Evolutionary conservation across 2,888 invertebrate species (phyloP).

Genomic region (Tipula unca): DNA sequence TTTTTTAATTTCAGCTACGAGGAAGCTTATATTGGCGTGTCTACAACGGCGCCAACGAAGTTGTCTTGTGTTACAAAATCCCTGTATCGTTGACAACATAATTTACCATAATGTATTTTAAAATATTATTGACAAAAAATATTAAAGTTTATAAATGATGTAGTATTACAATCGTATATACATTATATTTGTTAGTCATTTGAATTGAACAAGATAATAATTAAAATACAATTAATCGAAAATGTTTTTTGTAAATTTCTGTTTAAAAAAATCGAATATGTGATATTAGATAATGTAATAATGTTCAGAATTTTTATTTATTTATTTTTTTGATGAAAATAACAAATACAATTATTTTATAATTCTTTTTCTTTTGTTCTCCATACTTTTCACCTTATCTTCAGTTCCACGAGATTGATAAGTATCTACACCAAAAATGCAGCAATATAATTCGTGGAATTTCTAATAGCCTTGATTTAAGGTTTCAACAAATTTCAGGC

Average conservation of each 20-base stretch:
- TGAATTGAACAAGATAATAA: neutral
- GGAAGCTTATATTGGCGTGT: constrained; percentile 16
- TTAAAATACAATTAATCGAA: neutral
- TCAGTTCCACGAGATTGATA: too few species aligned
- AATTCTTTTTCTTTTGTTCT: neutral
- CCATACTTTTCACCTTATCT: too few species aligned
- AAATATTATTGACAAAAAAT: neutral
- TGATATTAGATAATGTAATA: neutral
- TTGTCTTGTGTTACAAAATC: neutral
- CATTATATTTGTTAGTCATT: neutral
- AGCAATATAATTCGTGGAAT: too few species aligned
- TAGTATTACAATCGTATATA: neutral
- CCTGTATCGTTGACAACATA: neutral
- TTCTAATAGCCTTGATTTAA: too few species aligned
- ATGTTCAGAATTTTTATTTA: neutral
- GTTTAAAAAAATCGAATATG: neutral
- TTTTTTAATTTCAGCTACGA: neutral
- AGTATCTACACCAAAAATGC: too few species aligned
- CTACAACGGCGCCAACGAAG: neutral
- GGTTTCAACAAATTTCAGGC: neutral
- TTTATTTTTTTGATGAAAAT: neutral
- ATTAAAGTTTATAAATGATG: neutral
- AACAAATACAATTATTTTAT: neutral
- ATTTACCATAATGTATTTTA: neutral
- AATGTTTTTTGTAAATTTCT: neutral